Conservation (phyloP, 2,888 invertebrate genomes). For the Holacanthella duospinosa region DNA sequence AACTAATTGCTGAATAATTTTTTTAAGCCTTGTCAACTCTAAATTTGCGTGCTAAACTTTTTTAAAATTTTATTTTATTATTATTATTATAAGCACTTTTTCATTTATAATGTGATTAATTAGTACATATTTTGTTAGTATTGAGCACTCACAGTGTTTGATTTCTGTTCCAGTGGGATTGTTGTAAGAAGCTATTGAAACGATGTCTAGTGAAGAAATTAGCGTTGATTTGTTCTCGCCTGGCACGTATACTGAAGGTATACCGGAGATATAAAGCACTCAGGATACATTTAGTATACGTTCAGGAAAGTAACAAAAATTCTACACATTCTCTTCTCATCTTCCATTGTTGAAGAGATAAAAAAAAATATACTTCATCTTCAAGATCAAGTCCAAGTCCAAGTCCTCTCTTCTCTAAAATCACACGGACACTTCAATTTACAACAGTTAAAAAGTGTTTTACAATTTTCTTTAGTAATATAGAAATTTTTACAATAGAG, state of each 20-base stretch:
- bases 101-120: no score
- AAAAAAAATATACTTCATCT: neutral
- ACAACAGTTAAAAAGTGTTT: no score
- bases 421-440: neutral
- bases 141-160: no score
- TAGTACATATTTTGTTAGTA: no score
- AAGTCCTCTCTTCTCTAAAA: neutral
- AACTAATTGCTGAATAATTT: no score
- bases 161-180: no score
- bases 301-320: constrained; percentile 62
- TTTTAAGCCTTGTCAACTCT: no score
- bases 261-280: constrained; percentile 91
- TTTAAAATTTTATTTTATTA: no score
- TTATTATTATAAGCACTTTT: no score
- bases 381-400: neutral
- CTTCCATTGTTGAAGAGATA: neutral
- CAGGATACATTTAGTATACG: constrained; percentile 99
- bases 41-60: no score
- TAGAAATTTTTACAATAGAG: constrained; percentile 3
- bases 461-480: neutral
- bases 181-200: no score
- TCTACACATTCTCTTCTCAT: neutral
- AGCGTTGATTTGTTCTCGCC: constrained; percentile 62
- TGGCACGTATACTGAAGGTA: constrained; percentile 99
- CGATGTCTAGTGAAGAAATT: neutral